Evolutionary conservation across 1,140 invertebrate genomes (phyloP), one percentile per base, ranked within the genome.

Genomic region (Drosophila watanabei): DNA sequence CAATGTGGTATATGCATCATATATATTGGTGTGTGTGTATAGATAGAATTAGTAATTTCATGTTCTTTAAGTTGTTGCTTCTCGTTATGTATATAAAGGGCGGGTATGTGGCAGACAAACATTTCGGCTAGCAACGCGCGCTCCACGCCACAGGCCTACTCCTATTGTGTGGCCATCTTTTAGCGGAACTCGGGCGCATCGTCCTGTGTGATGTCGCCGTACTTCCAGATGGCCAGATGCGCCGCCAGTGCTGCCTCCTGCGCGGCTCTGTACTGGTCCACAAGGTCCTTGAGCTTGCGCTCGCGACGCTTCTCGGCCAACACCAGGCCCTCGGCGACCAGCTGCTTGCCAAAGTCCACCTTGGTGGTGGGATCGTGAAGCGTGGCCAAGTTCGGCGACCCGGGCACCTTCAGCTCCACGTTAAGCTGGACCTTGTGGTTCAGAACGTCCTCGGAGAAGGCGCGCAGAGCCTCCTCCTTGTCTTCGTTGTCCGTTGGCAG

Each of bases 171-270:
- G 45, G 46, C 60, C 79, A 46, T 56, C 45, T 88, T 65, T 71
- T 93, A 93, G 86, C 92, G 92, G 79, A 92, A 93, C 51, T 93
- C 91, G 45, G 92, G 92, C 86, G 92, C 81, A 94, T 99, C 98
- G 87, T 99, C 98, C 79, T 98, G 98, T 62, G 97, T 98, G 91
- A 99, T 97, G 93, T 99, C 98, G 18, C 98, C 98, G 93, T 99
- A 99, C 82, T 97, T 95, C 98, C 98, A 99, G 75, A 99, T 96
- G 92, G 97, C 97, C 63, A 96, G 94, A 93, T 98, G 97, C 52
- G 96, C 95, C 76, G 96, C 96, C 93, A 97, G 97, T 5, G 98
- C 98, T 59, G 95, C 94, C 72, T 98, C 96, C 93, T 99, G 97
- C 14, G 98, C 97, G 41, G 95, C 95, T 73, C 94, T 95, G 93